Evolutionary conservation across 2,797 vertebrate species (phyloP).

Genomic region (Chromobotia macracanthus): DNA sequence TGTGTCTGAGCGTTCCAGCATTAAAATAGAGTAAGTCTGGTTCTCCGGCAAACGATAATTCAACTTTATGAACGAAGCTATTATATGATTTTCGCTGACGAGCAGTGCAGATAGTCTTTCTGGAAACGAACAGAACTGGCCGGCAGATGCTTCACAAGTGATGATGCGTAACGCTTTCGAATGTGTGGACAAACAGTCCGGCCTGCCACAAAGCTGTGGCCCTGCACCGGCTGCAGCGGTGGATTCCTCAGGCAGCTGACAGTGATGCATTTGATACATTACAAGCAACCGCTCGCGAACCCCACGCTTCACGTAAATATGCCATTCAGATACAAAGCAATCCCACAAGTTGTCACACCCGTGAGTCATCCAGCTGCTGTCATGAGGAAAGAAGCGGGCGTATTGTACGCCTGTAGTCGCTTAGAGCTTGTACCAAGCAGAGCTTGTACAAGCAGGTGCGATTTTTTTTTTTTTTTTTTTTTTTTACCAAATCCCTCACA

Average conservation of each 20-base stretch:
- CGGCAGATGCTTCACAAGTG: not conserved
- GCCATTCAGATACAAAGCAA: constrained; percentile 65
- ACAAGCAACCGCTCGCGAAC: constrained; percentile 64
- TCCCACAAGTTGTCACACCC: constrained; percentile 65
- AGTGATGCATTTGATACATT: constrained; percentile 70
- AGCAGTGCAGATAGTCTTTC: not conserved
- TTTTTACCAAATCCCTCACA: constrained; percentile 42
- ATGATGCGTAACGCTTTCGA: not conserved
- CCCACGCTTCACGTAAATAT: constrained; percentile 68
- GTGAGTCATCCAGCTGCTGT: constrained; percentile 50
- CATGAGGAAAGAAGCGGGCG: constrained; percentile 19
- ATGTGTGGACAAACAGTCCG: constrained; percentile 28
- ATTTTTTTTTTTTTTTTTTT: constrained; percentile 47
- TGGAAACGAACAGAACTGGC: constrained; percentile 12
- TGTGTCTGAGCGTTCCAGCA: constrained; percentile 60
- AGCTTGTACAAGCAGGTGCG: constrained; percentile 49
- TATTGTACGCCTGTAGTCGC: constrained; percentile 32
- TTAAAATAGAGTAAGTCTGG: constrained; percentile 44
- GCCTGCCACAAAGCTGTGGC: constrained; percentile 17
- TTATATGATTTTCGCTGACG: constrained; percentile 4
- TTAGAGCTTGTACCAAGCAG: constrained; percentile 38
- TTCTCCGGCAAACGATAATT: constrained; percentile 39
- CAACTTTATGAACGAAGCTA: constrained; percentile 12
- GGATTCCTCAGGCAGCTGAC: constrained; percentile 67
- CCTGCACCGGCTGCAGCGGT: constrained; percentile 26